Evolutionary conservation across 1,140 invertebrate genomes (phyloP), one percentile per base, ranked within the genome.

Genomic region (Bombus vancouverensis): DNA sequence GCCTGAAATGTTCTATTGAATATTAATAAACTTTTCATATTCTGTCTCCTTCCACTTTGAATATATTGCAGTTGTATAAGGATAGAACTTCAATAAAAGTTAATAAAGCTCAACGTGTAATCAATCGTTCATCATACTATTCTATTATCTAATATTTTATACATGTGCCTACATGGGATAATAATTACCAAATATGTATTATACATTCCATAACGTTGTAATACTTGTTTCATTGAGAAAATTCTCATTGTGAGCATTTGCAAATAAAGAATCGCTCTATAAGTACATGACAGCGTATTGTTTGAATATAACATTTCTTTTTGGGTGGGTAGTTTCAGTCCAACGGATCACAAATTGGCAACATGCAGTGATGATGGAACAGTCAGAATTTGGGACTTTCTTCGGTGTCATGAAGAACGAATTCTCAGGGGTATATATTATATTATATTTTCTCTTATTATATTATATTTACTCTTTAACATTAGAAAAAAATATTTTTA

Each of bases 341-440:
- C 99, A 77, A 98, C 98, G 93, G 99, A 99, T 96, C 97, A 97
- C 92, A 99, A 99, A 96, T 98, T 99, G 96, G 99, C 98, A 18
- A 99, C 99, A 39, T 99, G 99, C 96, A 99, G 99, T 74, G 99
- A 99, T 95, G 99, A 99, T 96, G 99, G 99, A 86, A 99, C 99
- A 34, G 97, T 99, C 65, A 96, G 99, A 91, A 98, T 99, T 92
- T 99, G 99, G 98, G 99, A 99, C 95, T 99, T 99, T 96, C 97
- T 98, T 93, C 97, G 98, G 91, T 99, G 99, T 95, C 97, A 98
- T 91, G 99, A 99, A 96, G 99, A 99, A 95, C 97, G 97, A 95
- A 98, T 99, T 92, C 96, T 99, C 13, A 96, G 98, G 96, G 99
- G 98, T 98, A 96, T 95, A 90, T 65, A 86, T 66, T n/a, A 74